phyloP scores from a whole-genome alignment of 2,888 invertebrate species.

The Torymus aiolomorphi region DNA sequence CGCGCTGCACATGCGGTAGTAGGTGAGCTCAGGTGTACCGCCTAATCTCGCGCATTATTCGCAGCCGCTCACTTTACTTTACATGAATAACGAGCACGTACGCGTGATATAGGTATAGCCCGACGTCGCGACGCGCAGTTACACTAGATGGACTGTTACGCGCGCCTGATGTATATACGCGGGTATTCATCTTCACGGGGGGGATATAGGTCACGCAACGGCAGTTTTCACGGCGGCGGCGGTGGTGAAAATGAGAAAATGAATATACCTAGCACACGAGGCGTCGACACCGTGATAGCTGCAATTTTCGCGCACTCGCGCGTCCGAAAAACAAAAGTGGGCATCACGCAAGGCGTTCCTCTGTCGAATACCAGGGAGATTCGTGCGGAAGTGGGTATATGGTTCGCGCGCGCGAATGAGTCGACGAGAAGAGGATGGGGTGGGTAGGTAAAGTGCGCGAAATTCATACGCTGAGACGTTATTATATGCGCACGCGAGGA shows the following conservation, averaged over 20 bases:
- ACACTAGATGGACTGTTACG: slow-evolving; percentile 37
- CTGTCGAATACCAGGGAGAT: too few relatives aligned
- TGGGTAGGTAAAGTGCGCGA: too few relatives aligned
- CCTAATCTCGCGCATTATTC: slow-evolving; percentile 16
- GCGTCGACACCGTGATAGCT: slow-evolving; percentile 8
- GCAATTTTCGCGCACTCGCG: slow-evolving; percentile 11
- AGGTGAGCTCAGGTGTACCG: too few relatives aligned
- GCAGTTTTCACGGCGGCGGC: slow-evolving; percentile 14
- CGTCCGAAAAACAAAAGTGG: background rate
- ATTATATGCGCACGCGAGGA: too few relatives aligned
- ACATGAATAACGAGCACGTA: slow-evolving; percentile 24
- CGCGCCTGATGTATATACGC: background rate
- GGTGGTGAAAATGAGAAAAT: too few relatives aligned
- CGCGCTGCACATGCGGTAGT: too few relatives aligned
- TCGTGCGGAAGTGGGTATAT: too few relatives aligned
- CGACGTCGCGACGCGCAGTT: slow-evolving; percentile 17
- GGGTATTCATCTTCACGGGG: slow-evolving; percentile 31
- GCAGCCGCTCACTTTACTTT: slow-evolving; percentile 26
- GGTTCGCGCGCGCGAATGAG: too few relatives aligned
- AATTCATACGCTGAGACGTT: too few relatives aligned
- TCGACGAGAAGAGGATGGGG: too few relatives aligned
- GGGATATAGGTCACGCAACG: slow-evolving; percentile 29
- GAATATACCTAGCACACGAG: too few relatives aligned
- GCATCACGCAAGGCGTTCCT: background rate
- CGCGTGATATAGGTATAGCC: background rate